phyloP scores from a whole-genome alignment of 30 jellyfish, hydroid and myxozoan species.

The Cassiopea andromeda region DNA sequence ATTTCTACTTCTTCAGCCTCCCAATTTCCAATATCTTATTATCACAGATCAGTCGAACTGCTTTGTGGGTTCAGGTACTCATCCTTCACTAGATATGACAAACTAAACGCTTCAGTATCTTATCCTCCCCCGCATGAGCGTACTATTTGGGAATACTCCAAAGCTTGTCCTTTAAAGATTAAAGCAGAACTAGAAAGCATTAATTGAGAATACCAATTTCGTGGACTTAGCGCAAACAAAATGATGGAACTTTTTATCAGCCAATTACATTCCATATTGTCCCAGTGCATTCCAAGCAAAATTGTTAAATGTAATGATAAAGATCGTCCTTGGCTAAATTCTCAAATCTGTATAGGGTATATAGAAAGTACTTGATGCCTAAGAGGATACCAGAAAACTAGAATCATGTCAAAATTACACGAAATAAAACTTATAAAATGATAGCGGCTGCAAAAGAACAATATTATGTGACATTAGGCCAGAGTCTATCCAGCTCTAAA shows the following conservation, averaged over 20 bases:
- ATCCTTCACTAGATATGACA: no score
- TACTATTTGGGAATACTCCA: no score
- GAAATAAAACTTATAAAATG: conserved; percentile 2
- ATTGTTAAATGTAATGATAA: neutral
- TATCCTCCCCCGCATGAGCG: no score
- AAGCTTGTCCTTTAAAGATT: no score
- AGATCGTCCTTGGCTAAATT: conserved; percentile 11
- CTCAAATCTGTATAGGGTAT: conserved; percentile 34
- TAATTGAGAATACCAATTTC: neutral
- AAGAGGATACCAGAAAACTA: conserved; percentile 52
- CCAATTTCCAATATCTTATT: no score
- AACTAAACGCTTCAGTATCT: no score
- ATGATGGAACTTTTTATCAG: neutral
- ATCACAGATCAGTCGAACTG: no score
- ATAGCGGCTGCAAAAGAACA: conserved; percentile 14
- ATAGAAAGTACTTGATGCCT: conserved; percentile 38
- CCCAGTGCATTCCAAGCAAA: neutral
- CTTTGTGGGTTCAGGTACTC: no score
- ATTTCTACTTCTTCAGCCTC: no score
- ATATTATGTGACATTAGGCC: conserved; percentile 9
- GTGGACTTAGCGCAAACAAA: conserved; percentile 1
- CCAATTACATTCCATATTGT: neutral
- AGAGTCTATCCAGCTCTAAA: neutral
- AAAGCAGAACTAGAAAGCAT: no score
- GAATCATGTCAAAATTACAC: conserved; percentile 21